Base-by-base conservation (phyloP, 2,888 invertebrate genomes). In the Penaeus monodon region DNA sequence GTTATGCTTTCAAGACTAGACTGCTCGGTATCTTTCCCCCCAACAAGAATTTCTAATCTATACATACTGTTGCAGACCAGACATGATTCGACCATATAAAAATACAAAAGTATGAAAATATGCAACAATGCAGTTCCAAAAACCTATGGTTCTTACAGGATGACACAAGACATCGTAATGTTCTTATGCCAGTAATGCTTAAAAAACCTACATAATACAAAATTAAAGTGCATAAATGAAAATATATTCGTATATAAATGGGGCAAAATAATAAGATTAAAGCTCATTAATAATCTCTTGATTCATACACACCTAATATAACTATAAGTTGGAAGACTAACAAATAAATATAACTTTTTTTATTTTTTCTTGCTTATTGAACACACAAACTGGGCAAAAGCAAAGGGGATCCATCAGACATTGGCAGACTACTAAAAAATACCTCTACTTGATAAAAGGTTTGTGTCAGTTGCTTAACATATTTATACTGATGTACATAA, bases 101-200 rank as follows among this genome's bases (percentile, higher is more conserved):
- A 84, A 84, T 84, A 84, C 77, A 84, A 84, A 84, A 84, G 78
- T 84, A 84, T 84, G 77, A 84, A 84, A 84, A 84, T 84, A 84
- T 82, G 82, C 70, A 77, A 57, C 63, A 63, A n/a, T 57, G 77
- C 20, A 27, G 24, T 57, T 77, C 57, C 57, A 14, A 57, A 38
- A n/a, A 49, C 29, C 8, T 77, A 73, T 73, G n/a, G 20, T 77
- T 63, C 57, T 77, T 77, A 77, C 24, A 77, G 27, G 63, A 68
- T n/a, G 57, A 81, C n/a, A 38, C 44, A 65, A 68, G 29, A 81
- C 38, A 68, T 49, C 66, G n/a, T 81, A 44, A 22, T 81, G 57
- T 27, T 27, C 22, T 73, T 29, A 33, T 73, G 27, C 38, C 38
- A 57, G 57, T 57, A 57, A 57, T 57, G 57, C 57, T 57, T 57